Conservation (phyloP, 2,888 invertebrate genomes). For the Euclidia mi region DNA sequence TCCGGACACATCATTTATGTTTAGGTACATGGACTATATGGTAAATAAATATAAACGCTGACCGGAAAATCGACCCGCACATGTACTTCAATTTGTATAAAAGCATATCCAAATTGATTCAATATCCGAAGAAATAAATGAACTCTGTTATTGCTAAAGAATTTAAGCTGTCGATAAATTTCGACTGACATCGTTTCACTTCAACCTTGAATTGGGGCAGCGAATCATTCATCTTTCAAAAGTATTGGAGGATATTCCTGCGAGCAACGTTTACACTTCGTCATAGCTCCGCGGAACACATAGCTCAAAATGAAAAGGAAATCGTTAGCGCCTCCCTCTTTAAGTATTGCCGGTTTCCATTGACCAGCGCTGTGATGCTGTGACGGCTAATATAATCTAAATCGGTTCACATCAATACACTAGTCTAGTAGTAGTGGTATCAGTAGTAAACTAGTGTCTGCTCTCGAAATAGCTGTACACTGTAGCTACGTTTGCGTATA, state of each 20-base stretch:
- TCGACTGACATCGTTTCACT: constrained; percentile 28
- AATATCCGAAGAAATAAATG: constrained; percentile 30
- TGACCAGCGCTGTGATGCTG: constrained; percentile 46
- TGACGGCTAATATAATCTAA: constrained; percentile 64
- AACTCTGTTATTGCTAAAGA: constrained; percentile 15
- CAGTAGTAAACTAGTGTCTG: constrained; percentile 67
- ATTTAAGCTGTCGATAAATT: constrained; percentile 36
- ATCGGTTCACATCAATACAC: constrained; percentile 68
- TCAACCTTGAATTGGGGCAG: constrained; percentile 34
- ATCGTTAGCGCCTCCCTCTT: constrained; percentile 35
- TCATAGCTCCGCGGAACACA: constrained; percentile 19
- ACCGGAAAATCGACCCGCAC: not conserved
- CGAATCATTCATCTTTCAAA: constrained; percentile 43
- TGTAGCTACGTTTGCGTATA: constrained; percentile 67
- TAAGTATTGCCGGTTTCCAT: constrained; percentile 42
- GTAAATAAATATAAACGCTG: too few relatives aligned
- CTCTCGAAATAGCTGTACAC: constrained; percentile 73
- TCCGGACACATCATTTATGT: constrained; percentile 28
- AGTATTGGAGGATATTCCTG: constrained; percentile 38
- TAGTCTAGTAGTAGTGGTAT: constrained; percentile 48
- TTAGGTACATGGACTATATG: too few relatives aligned
- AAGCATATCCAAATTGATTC: constrained; percentile 26
- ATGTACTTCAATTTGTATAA: constrained; percentile 26
- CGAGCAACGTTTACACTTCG: constrained; percentile 38
- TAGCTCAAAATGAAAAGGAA: constrained; percentile 26